phyloP scores from a whole-genome alignment of 2,113 vertebrate species.

The Pseudolaguvia tuberculata region DNA sequence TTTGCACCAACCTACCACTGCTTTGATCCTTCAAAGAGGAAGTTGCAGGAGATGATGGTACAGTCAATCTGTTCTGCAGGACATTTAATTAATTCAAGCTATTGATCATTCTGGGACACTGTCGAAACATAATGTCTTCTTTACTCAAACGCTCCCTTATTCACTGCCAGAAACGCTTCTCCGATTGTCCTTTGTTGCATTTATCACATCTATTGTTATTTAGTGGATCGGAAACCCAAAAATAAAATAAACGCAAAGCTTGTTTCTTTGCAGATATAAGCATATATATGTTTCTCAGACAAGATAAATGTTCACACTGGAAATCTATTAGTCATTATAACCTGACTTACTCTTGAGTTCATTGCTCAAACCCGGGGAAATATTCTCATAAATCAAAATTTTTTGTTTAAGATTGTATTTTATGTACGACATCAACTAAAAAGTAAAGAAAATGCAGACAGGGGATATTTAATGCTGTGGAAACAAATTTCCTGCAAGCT shows the following conservation, averaged over 20 bases:
- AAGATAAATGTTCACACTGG: not conserved
- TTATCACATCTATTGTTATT: not conserved
- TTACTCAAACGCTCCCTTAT: constrained; percentile 8
- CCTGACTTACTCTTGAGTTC: constrained; percentile 7
- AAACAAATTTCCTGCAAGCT: not conserved
- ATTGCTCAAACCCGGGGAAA: constrained; percentile 20
- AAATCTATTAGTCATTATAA: constrained; percentile 16
- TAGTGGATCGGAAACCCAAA: no score
- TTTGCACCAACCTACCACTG: no score
- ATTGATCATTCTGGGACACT: constrained; percentile 39
- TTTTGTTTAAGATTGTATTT: not conserved
- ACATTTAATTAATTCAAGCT: constrained; percentile 19
- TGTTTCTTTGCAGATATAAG: constrained; percentile 1
- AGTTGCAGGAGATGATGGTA: constrained; percentile 8
- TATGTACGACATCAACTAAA: not conserved
- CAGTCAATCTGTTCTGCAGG: constrained; percentile 23
- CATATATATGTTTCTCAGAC: not conserved
- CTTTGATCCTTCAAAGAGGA: no score
- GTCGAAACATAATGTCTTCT: not conserved
- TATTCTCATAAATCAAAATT: not conserved
- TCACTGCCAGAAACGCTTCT: not conserved
- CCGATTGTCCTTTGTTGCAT: not conserved
- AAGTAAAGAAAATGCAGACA: not conserved
- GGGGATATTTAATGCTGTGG: not conserved
- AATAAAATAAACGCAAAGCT: not conserved